phyloP scores from a whole-genome alignment of 2,113 vertebrate species.

The Dipodomys stephensi region DNA sequence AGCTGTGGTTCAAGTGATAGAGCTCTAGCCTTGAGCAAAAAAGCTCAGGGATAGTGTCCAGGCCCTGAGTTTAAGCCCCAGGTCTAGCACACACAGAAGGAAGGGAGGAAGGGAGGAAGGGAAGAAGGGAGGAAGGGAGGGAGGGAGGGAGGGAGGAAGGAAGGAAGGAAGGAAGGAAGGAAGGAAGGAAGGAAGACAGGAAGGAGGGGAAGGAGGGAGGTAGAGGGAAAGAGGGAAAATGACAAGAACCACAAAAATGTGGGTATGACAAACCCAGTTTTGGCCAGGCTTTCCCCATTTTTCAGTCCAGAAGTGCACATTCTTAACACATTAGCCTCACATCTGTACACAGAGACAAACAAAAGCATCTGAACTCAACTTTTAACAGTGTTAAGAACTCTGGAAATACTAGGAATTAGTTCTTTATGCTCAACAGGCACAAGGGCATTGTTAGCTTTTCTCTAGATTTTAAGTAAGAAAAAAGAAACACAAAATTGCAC shows the following conservation, averaged over 20 bases:
- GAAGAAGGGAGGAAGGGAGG: fast-evolving
- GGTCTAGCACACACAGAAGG: too few relatives aligned
- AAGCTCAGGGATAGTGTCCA: too few relatives aligned
- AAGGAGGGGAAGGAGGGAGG: not conserved
- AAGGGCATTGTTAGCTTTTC: not conserved
- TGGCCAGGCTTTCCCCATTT: not conserved
- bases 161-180: not conserved
- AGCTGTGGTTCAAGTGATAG: too few relatives aligned
- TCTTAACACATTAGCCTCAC: not conserved
- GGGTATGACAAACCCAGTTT: not conserved
- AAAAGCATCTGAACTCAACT: not conserved
- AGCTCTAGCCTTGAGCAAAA: too few relatives aligned
- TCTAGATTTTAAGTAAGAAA: slow-evolving; percentile 1
- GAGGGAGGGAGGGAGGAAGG: not conserved
- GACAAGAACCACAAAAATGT: not conserved
- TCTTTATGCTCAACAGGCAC: not conserved
- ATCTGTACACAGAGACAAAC: not conserved
- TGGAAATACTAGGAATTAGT: not conserved
- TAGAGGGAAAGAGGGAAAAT: not conserved
- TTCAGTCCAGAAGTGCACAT: not conserved
- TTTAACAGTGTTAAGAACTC: not conserved
- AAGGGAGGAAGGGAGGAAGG: not conserved
- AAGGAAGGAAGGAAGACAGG: too few relatives aligned
- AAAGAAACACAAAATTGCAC: not conserved
- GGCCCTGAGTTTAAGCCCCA: too few relatives aligned